Base-by-base conservation (phyloP, 1,140 invertebrate genomes). In the Plectus sambesii region DNA sequence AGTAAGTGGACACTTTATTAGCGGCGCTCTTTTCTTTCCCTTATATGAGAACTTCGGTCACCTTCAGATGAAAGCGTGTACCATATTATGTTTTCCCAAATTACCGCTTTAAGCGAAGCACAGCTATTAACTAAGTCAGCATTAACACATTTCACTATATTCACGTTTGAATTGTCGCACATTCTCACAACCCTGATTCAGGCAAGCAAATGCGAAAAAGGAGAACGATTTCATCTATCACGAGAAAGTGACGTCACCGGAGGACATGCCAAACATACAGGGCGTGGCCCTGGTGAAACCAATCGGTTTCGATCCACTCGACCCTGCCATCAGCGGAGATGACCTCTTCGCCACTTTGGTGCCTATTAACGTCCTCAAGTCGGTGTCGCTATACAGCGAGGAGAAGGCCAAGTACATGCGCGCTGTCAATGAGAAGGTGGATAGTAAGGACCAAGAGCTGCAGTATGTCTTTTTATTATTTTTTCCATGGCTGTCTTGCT, bases 191-290 rank as follows among this genome's bases (percentile, higher is more conserved):
- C n/a, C n/a, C n/a, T n/a, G n/a, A n/a, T 58, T 23, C 58, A 76
- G 75, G 42, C 76, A 82, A 47, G 86, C 87, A 63, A 82, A 84
- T 38, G 86, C 89, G 1, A 87, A 89, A 71, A 94, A 93, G 74
- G 92, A 98, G 68, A 97, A 98, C 74, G 90, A 97, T 67, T 94
- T 93, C 70, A 87, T 98, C 47, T 98, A 97, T 69, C 90, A 97
- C 69, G 90, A 94, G 62, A 82, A 88, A 65, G 83, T 97, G 1
- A 87, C 88, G 0, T 81, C 84, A 33, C 75, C 82, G 39, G 81
- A 84, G 40, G 74, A 80, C 25, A 74, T 97, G 26, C 78, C 22
- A 5, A 25, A 8, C 22, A 5, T 20, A 5, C 5, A 29, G 74
- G 86, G 87, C 1, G 87, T 85, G 5, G 83, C 84, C 42, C 70